Conservation (phyloP, 2,113 vertebrate genomes). For the Syngnathus scovelli region DNA sequence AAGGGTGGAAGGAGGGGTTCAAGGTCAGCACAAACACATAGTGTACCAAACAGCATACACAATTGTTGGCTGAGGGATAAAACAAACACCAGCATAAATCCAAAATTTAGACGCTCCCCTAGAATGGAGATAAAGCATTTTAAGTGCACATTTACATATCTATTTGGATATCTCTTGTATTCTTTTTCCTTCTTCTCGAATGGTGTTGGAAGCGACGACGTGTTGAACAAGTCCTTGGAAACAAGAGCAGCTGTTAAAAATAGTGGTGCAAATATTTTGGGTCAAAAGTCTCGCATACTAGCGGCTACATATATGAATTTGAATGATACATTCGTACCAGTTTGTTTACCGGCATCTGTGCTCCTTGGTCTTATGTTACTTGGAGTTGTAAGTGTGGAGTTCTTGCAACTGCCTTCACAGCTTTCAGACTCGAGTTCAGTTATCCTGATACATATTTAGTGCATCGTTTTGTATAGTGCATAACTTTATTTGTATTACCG, state of each 20-base stretch:
- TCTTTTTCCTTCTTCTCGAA: no score
- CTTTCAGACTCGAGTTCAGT: not conserved
- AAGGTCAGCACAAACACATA: slow-evolving; percentile 57
- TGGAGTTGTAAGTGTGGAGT: not conserved
- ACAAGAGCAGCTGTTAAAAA: slow-evolving; percentile 33
- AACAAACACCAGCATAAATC: slow-evolving; percentile 4
- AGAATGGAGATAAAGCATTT: not conserved
- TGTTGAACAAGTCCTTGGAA: slow-evolving; percentile 22
- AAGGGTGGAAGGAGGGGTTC: slow-evolving; percentile 22
- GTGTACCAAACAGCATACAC: slow-evolving; percentile 38
- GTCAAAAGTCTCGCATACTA: slow-evolving; percentile 4
- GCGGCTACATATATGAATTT: not conserved
- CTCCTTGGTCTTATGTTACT: not conserved
- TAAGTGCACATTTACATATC: no score
- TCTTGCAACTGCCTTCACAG: not conserved
- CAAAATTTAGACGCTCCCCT: slow-evolving; percentile 1
- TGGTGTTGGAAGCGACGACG: slow-evolving; percentile 6
- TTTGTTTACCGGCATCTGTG: not conserved
- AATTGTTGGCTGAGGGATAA: slow-evolving; percentile 3
- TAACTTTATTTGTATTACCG: not conserved
- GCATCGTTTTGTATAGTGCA: not conserved
- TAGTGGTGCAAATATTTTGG: slow-evolving; percentile 8
- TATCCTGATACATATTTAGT: not conserved
- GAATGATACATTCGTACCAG: not conserved
- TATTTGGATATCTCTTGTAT: not conserved